A percentile compares a stretch with the other conserved stretches of the same genome.
These are phyloP conservation scores for Tetragonula clypearis DNA, from an alignment of 1,140 invertebrate genomes.

Conservation along the genomic window DNA sequence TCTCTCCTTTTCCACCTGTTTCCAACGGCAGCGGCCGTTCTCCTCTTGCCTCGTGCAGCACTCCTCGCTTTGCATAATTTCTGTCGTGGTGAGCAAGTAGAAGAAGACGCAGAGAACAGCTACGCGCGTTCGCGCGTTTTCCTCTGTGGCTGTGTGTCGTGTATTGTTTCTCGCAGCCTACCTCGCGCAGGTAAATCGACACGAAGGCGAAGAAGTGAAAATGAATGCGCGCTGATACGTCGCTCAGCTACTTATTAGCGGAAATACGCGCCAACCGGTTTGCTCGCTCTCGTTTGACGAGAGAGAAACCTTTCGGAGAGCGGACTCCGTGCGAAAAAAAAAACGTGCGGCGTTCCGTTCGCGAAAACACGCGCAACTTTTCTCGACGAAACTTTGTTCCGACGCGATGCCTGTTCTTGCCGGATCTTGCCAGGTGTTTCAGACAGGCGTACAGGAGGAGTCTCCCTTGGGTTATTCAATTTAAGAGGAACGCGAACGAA, in stretches of 20 bases:
- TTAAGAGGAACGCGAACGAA: background rate
- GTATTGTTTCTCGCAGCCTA: slow-evolving; percentile 1
- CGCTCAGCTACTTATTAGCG: slow-evolving; percentile 12
- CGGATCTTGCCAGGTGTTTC: background rate
- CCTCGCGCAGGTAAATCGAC: slow-evolving; percentile 47
- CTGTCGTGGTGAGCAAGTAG: slow-evolving; percentile 57
- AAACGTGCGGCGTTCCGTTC: background rate
- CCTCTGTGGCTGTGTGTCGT: background rate
- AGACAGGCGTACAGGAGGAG: background rate
- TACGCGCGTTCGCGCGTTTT: slow-evolving; percentile 50
- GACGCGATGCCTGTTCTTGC: background rate
- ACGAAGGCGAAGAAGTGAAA: slow-evolving; percentile 7
- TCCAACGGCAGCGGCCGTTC: slow-evolving; percentile 21
- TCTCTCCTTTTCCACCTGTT: slow-evolving; percentile 39
- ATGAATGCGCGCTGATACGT: too few species aligned
- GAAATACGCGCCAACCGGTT: background rate
- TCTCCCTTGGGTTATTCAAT: background rate
- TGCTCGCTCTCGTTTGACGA: background rate
- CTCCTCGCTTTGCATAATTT: slow-evolving; percentile 69
- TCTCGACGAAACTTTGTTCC: background rate
- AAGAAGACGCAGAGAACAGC: background rate
- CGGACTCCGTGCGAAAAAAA: background rate
- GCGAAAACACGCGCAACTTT: background rate
- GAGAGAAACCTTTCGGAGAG: background rate
- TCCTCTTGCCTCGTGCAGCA: slow-evolving; percentile 24